Percentiles rank a stretch among this genome's conserved stretches.
Conservation (phyloP, 2,797 vertebrate species). For the Myoxocephalus aenaeus region DNA sequence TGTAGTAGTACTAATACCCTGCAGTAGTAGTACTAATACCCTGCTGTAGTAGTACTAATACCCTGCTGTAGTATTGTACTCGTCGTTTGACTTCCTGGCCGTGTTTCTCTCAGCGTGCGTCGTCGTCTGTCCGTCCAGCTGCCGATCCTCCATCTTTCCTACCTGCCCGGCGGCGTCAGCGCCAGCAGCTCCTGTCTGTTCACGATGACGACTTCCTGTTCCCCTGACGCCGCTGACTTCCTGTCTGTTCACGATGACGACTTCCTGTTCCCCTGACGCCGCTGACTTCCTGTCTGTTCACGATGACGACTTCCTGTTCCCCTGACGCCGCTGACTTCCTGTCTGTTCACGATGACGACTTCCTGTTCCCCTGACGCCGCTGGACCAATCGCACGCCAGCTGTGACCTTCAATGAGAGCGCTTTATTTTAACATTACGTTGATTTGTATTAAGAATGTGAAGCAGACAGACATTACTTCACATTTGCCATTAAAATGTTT, state of each 20-base stretch:
- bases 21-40: background rate
- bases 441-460: background rate
- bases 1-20: too few species aligned
- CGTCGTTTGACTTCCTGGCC: too few species aligned
- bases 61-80: too few species aligned
- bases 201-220: too few species aligned
- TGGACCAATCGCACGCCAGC: too few species aligned
- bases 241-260: constrained; percentile 38
- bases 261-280: too few species aligned
- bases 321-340: constrained; percentile 63
- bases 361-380: too few species aligned
- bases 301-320: too few species aligned
- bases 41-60: too few species aligned
- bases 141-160: constrained; percentile 93
- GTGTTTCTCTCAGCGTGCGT: constrained; percentile 80
- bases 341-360: too few species aligned
- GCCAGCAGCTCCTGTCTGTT: constrained; percentile 85
- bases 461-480: background rate
- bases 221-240: constrained; percentile 46
- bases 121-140: constrained; percentile 92
- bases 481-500: background rate
- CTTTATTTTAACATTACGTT: background rate
- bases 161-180: constrained; percentile 88
- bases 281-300: constrained; percentile 68
- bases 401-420: too few species aligned